A percentile compares a stretch with the other conserved stretches of the same genome.
Conservation (phyloP, 2,797 vertebrate species). For the Thunnus albacares region DNA sequence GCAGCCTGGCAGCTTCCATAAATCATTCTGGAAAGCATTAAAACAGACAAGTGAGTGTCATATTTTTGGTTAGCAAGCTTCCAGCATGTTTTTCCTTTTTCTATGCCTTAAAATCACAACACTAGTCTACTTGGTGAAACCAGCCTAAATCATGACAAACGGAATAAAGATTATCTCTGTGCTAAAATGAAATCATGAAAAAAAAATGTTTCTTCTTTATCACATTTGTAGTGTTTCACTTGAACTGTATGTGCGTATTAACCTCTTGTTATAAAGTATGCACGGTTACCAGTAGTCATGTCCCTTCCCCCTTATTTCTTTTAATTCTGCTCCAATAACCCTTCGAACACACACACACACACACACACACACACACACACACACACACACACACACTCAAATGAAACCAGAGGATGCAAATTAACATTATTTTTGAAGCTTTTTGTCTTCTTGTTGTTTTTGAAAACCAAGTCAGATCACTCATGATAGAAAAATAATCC, state of each 20-base stretch:
- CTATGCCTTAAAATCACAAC: slow-evolving; percentile 17
- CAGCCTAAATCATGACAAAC: slow-evolving; percentile 7
- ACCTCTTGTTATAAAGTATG: slow-evolving; percentile 39
- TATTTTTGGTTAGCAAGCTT: slow-evolving; percentile 25
- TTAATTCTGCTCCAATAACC: slow-evolving; percentile 66
- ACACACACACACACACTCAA: neutral
- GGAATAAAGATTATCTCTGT: no score
- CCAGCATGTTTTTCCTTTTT: slow-evolving; percentile 26
- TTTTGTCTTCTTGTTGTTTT: slow-evolving; percentile 15
- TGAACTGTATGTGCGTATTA: slow-evolving; percentile 30
- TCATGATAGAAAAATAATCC: slow-evolving; percentile 44
- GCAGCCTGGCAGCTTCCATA: slow-evolving; percentile 46
- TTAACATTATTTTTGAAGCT: slow-evolving; percentile 17
- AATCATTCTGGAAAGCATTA: slow-evolving; percentile 53
- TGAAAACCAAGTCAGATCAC: slow-evolving; percentile 22
- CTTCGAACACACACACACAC: neutral
- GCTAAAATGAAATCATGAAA: slow-evolving; percentile 11
- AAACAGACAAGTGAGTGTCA: slow-evolving; percentile 50
- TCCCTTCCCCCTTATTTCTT: slow-evolving; percentile 54
- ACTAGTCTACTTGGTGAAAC: neutral
- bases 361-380: neutral
- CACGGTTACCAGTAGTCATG: slow-evolving; percentile 48
- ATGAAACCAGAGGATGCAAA: slow-evolving; percentile 20
- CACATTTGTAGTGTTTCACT: slow-evolving; percentile 37
- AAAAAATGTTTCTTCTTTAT: slow-evolving; percentile 35